Evolutionary conservation across 1,140 invertebrate species (phyloP).

Genomic region (Lordiphosa mommai): DNA sequence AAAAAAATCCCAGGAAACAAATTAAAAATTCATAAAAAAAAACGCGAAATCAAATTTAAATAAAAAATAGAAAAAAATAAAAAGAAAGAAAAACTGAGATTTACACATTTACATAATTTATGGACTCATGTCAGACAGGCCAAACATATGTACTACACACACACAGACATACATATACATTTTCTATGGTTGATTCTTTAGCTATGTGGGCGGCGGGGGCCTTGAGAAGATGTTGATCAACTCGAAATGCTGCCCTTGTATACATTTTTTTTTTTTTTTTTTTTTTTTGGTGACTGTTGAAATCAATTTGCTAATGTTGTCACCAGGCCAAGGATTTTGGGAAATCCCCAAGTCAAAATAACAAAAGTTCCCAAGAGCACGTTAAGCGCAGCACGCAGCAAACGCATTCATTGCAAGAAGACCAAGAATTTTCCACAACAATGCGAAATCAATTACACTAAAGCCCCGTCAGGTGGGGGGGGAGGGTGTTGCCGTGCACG

Average conservation of each 20-base stretch:
- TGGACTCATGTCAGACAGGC: slow-evolving; percentile 42
- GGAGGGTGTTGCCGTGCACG: slow-evolving; percentile 46
- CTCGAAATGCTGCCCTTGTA: neutral
- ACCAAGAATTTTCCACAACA: slow-evolving; percentile 27
- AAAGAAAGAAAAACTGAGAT: slow-evolving; percentile 32
- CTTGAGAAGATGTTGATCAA: slow-evolving; percentile 25
- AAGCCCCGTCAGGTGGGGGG: slow-evolving; percentile 18
- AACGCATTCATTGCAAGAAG: slow-evolving; percentile 66
- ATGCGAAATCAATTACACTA: slow-evolving; percentile 74
- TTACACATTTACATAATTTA: slow-evolving; percentile 71
- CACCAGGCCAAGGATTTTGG: slow-evolving; percentile 27
- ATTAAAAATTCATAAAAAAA: slow-evolving; percentile 74
- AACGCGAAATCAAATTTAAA: slow-evolving; percentile 46
- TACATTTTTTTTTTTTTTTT: neutral
- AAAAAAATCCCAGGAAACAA: slow-evolving; percentile 34
- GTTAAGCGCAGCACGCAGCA: slow-evolving; percentile 57
- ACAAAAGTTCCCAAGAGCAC: slow-evolving; percentile 26
- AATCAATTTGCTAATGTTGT: slow-evolving; percentile 76
- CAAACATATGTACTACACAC: slow-evolving; percentile 6
- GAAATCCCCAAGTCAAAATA: slow-evolving; percentile 26
- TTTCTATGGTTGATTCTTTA: slow-evolving; percentile 20
- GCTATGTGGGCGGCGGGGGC: slow-evolving; percentile 25
- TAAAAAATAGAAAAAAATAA: slow-evolving; percentile 20
- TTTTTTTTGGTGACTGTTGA: slow-evolving; percentile 31
- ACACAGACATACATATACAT: too few relatives aligned